A percentile compares a stretch with the other conserved stretches of the same genome.
Evolutionary conservation across 1,140 invertebrate species (phyloP).

Genomic region (Aphidius ervi): DNA sequence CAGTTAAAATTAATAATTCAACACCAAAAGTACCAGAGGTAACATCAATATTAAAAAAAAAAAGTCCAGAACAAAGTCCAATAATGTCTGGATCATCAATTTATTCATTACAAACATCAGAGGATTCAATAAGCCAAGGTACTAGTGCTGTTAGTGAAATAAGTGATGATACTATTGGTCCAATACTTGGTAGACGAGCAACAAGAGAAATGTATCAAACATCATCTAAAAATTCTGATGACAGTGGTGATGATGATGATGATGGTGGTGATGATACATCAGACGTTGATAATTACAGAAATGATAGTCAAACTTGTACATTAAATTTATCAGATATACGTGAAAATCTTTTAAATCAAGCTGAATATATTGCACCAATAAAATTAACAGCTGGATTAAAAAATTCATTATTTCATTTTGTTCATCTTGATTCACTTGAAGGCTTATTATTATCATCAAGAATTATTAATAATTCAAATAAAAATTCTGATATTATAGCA

Average conservation of each 20-base stretch:
- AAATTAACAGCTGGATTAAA: conserved; percentile 62
- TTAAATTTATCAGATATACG: conserved; percentile 68
- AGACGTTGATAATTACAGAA: conserved; percentile 55
- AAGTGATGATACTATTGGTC: conserved; percentile 57
- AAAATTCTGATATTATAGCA: conserved; percentile 57
- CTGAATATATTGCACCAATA: conserved; percentile 62
- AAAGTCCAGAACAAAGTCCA: conserved; percentile 55
- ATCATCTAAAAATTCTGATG: conserved; percentile 47
- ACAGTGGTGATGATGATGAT: conserved; percentile 51
- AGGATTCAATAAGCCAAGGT: conserved; percentile 57
- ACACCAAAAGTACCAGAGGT: conserved; percentile 46
- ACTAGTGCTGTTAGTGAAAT: conserved; percentile 58
- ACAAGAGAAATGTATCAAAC: conserved; percentile 55
- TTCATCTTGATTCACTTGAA: conserved; percentile 63
- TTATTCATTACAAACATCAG: conserved; percentile 52
- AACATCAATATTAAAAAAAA: conserved; percentile 57
- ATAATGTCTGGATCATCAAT: conserved; percentile 41
- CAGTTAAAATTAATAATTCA: conserved; percentile 28
- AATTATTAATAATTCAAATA: conserved; percentile 40
- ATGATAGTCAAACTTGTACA: conserved; percentile 60
- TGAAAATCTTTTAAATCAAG: conserved; percentile 67
- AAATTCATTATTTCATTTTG: conserved; percentile 66
- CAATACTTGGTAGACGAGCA: conserved; percentile 60
- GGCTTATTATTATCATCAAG: conserved; percentile 64
- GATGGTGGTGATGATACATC: conserved; percentile 44